Evolutionary conservation across 2,797 vertebrate genomes (phyloP), one percentile per base, ranked within the genome.

Genomic region (Sphaeramia orbicularis): DNA sequence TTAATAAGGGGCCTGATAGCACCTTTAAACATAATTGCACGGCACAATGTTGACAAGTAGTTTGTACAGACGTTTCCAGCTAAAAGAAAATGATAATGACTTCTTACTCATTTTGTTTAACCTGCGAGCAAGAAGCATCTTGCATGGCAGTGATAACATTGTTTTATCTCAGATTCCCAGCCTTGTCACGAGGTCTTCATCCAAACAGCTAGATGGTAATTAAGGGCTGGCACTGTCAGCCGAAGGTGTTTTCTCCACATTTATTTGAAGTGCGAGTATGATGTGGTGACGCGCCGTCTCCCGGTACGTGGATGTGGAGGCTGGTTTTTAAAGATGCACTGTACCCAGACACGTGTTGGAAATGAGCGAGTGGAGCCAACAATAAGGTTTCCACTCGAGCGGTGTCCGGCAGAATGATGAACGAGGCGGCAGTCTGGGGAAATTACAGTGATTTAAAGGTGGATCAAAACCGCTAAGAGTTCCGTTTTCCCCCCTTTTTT

Each of bases 371-470:
- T 86, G 84, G 83, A 89, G 90, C 85, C 87, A 66, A 89, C 84
- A 88, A 86, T 89, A 89, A 90, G 85, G 87, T 91, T 90, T 92
- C 89, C 90, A 88, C 89, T 88, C 76, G 75, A 89, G 81, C 79
- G 67, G 83, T 76, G 89, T 89, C 90, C 83, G 78, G 87, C 89
- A 89, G 83, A 60, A 90, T 90, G 90, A 91, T 90, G 53, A 91
- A 91, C 60, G 87, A 89, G 73, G 62, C 35, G 74, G 64, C 36
- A 71, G 80, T 78, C 67, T 51, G 35, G 53, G 56, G 51, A 75
- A 83, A 84, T 81, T 79, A 70, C 70, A 72, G 71, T 65, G 80
- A 89, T 83, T 87, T 83, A 79, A 85, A 86, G 80, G 78, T 79
- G 76, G 63, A 81, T 80, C 66, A 58, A 65, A 75, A 74, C 56